A percentile compares a stretch with the other conserved stretches of the same genome.
phyloP scores from a whole-genome alignment of 2,797 vertebrate genomes.

The Rhinoraja longicauda region DNA sequence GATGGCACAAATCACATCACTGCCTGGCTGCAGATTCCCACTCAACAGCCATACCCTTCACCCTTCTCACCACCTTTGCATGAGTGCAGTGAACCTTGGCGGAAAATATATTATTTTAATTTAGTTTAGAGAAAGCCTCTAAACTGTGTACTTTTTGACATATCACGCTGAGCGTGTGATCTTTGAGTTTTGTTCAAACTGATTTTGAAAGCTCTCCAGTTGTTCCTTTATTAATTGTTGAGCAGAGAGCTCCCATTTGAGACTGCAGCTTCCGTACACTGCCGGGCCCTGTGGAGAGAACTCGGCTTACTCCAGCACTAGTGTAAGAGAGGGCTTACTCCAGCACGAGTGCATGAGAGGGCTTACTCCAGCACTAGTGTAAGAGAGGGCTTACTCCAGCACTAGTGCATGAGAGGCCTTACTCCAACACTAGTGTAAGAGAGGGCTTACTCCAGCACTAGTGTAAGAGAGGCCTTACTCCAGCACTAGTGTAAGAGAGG shows the following conservation, averaged over 20 bases:
- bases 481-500: not conserved
- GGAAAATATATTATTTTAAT: not conserved
- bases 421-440: not conserved
- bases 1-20: conserved; percentile 12
- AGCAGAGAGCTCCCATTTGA: not conserved
- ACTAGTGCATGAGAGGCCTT: too few species aligned
- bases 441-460: too few species aligned
- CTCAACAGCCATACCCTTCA: not conserved
- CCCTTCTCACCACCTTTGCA: too few species aligned
- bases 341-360: too few species aligned
- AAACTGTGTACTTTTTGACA: not conserved
- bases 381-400: too few species aligned
- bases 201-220: not conserved
- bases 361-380: not conserved
- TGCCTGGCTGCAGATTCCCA: not conserved
- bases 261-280: not conserved
- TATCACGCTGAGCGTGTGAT: too few species aligned
- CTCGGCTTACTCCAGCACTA: not conserved
- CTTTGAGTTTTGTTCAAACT: not conserved
- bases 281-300: not conserved
- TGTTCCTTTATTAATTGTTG: not conserved
- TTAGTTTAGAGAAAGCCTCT: not conserved
- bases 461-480: too few species aligned
- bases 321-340: not conserved
- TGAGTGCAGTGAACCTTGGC: not conserved